A percentile compares a stretch with the other conserved stretches of the same genome.
phyloP scores from a whole-genome alignment of 2,797 vertebrate species.

The Anomalospiza imberbis region DNA sequence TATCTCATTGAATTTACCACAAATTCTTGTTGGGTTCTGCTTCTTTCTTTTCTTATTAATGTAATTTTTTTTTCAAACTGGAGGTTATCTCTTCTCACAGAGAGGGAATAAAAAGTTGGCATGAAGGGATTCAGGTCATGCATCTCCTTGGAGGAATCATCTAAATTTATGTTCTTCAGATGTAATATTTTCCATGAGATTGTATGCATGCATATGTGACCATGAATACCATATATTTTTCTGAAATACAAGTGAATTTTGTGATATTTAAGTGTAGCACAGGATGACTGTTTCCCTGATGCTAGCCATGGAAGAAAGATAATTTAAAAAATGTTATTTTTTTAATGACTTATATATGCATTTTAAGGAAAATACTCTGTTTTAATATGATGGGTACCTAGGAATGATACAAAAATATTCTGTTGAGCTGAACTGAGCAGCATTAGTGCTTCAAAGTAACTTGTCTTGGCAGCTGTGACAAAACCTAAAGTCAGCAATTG shows the following conservation, averaged over 20 bases:
- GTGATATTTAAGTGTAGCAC: not conserved
- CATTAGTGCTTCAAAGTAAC: not conserved
- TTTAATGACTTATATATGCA: not conserved
- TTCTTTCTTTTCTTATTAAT: not conserved
- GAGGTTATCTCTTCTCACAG: not conserved
- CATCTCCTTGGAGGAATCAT: not conserved
- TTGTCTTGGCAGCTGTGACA: not conserved
- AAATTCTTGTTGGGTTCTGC: not conserved
- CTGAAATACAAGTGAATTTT: not conserved
- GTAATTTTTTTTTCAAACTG: not conserved
- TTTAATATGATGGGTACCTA: not conserved
- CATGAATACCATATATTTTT: not conserved
- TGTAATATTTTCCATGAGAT: not conserved
- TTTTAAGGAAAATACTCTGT: not conserved
- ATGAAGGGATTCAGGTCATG: not conserved
- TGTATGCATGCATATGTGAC: not conserved
- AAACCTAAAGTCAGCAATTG: not conserved
- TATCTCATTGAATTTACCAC: not conserved
- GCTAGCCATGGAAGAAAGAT: not conserved
- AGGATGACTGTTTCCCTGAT: not conserved
- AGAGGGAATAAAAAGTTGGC: not conserved
- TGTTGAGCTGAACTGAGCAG: not conserved
- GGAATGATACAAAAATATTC: not conserved
- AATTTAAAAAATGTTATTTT: not conserved
- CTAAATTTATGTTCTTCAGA: not conserved